phyloP scores from a whole-genome alignment of 2,113 vertebrate species.

The Vimba vimba region DNA sequence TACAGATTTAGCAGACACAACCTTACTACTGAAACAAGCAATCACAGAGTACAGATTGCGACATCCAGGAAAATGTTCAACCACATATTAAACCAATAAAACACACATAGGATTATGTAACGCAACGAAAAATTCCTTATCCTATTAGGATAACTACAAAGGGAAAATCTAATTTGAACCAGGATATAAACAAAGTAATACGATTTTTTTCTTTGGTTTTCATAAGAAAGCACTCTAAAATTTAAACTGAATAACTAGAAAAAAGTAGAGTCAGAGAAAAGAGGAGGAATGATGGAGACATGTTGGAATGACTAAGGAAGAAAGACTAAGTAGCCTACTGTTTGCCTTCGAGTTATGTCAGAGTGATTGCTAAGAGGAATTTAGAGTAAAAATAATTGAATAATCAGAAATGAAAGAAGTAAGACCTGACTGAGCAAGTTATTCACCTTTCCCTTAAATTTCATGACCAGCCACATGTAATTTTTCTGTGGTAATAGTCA shows the following conservation, averaged over 20 bases:
- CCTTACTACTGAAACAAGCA: not conserved
- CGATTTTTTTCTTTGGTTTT: not conserved
- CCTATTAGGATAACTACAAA: not conserved
- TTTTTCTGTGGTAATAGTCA: conserved; percentile 21
- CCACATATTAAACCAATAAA: not conserved
- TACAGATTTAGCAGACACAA: not conserved
- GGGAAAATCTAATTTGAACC: not conserved
- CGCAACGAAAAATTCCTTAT: not conserved
- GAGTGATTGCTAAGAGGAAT: not conserved
- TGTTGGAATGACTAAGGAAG: not conserved
- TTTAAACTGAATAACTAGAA: conserved; percentile 5
- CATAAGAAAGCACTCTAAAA: not conserved
- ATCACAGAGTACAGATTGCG: not conserved
- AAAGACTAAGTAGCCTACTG: not conserved
- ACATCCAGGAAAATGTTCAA: conserved; percentile 1
- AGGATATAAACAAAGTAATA: not conserved
- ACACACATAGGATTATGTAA: not conserved
- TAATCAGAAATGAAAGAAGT: conserved; percentile 21
- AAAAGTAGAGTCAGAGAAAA: conserved; percentile 7
- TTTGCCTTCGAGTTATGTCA: too few species aligned
- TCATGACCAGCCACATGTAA: not conserved
- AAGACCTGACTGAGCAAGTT: conserved; percentile 19
- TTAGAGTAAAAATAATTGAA: not conserved
- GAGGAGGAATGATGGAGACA: not conserved
- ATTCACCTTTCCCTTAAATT: conserved; percentile 42